Base-by-base conservation (phyloP, 2,888 invertebrate species). In the Arrhopalites spinosus region DNA sequence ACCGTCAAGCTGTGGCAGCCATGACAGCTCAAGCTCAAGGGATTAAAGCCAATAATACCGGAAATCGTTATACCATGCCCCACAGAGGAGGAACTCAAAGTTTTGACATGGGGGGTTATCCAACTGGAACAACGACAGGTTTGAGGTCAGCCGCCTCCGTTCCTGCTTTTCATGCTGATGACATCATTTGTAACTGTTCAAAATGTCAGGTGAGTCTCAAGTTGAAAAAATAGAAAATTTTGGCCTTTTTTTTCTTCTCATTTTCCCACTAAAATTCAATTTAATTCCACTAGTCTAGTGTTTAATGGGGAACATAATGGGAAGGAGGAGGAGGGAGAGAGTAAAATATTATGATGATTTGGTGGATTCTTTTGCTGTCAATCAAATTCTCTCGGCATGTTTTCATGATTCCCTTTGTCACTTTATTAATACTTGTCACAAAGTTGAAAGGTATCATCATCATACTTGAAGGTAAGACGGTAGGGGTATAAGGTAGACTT, bases 141-240 rank as follows among this genome's bases (percentile, higher is more conserved):
- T 25, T 78, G 59, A 63, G 78, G 15, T 64, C 77, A 8, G 74
- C 80, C 13, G 25, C 79, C 25, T 78, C 80, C 23, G 76, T 79
- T 23, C 75, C 80, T 47, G 75, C 79, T 25, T 75, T 80, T 36
- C 53, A n/a, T 20, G 43, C 80, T n/a, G 79, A 81, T 25, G 81
- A 82, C 63, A 74, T 77, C 70, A 78, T 81, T 76, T 83, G 83
- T 77, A 78, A 79, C 72, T 84, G 84, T 74, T 81, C 81, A 67
- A 83, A 83, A 78, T 84, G 84, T 74, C 83, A 83, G 83, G 84
- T 84, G 77, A 77, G 78, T 47, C 13, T 20, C 13, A 36, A 36
- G 5, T 7, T 36, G 5, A 36, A 3, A 36, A 36, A 36, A 3
- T 36, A 7, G 5, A 11, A 36, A 36, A 36, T 36, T 36, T 36